Evolutionary conservation across 1,140 invertebrate species (phyloP).

Genomic region (Ceratosolen fusciceps): DNA sequence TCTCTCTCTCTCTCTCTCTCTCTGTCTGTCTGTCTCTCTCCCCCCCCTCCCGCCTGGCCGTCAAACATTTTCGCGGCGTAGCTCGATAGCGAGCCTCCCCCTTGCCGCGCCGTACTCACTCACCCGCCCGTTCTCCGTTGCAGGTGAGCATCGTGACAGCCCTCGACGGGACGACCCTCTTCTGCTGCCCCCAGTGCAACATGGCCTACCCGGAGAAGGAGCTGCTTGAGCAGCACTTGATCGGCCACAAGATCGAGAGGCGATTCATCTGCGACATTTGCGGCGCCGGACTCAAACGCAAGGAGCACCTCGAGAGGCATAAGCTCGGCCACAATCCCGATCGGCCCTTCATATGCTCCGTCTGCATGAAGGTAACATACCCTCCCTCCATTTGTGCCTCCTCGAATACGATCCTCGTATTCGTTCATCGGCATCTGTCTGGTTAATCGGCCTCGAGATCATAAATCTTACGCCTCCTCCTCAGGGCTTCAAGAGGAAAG

Average conservation of each 20-base stretch:
- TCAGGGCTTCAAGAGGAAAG: slow-evolving; percentile 82
- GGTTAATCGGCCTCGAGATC: too few species aligned
- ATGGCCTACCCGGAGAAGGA: slow-evolving; percentile 85
- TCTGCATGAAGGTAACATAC: slow-evolving; percentile 76
- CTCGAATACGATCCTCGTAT: too few species aligned
- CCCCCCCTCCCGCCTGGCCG: too few species aligned
- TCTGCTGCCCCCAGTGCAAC: slow-evolving; percentile 85
- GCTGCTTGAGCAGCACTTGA: slow-evolving; percentile 81
- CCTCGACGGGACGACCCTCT: slow-evolving; percentile 80
- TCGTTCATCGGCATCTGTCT: too few species aligned
- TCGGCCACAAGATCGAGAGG: slow-evolving; percentile 83
- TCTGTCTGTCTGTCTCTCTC: too few species aligned
- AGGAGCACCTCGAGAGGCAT: slow-evolving; percentile 84
- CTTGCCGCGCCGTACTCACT: too few species aligned
- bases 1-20: too few species aligned
- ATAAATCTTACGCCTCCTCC: background rate
- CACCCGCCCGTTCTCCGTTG: background rate
- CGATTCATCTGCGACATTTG: slow-evolving; percentile 76
- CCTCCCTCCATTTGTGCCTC: background rate
- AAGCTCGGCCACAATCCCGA: slow-evolving; percentile 85
- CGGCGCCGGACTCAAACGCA: slow-evolving; percentile 81
- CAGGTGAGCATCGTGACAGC: slow-evolving; percentile 79
- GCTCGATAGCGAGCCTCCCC: too few species aligned
- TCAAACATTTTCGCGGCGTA: too few species aligned
- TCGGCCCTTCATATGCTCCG: slow-evolving; percentile 81